Evolutionary conservation across 1,140 invertebrate genomes (phyloP).

Genomic region (Bombus pascuorum): DNA sequence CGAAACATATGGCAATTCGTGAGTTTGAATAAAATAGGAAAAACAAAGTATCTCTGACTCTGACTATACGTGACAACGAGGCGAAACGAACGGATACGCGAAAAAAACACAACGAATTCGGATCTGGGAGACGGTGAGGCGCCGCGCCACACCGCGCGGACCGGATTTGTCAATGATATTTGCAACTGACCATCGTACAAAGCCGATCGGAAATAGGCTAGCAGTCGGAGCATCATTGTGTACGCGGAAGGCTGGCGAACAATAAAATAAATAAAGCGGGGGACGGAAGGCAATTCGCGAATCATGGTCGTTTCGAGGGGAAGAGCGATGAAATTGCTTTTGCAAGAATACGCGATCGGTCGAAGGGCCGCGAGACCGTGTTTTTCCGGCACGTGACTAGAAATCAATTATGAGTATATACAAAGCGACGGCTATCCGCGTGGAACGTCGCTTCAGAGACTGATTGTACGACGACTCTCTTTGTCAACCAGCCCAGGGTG

Average conservation of each 20-base stretch:
- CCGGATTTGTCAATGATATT: slow-evolving; percentile 29
- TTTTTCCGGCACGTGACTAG: slow-evolving; percentile 53
- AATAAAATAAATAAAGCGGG: slow-evolving; percentile 43
- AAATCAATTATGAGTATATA: slow-evolving; percentile 52
- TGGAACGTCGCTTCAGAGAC: not conserved
- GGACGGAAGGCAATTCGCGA: slow-evolving; percentile 3
- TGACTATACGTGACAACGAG: not conserved
- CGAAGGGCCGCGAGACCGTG: slow-evolving; percentile 5
- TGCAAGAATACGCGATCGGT: slow-evolving; percentile 36
- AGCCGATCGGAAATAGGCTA: slow-evolving; percentile 36
- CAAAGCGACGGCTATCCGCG: slow-evolving; percentile 26
- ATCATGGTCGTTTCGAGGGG: too few species aligned
- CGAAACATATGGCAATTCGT: not conserved
- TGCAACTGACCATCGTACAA: slow-evolving; percentile 28
- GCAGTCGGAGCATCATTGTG: slow-evolving; percentile 26
- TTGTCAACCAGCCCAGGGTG: not conserved
- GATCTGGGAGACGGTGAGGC: not conserved
- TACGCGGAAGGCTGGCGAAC: slow-evolving; percentile 16
- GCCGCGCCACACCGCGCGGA: too few species aligned
- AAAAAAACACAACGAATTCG: not conserved
- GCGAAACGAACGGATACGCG: not conserved
- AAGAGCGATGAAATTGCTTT: slow-evolving; percentile 25
- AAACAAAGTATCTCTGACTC: too few species aligned
- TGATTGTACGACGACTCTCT: not conserved
- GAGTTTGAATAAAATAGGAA: not conserved